Evolutionary conservation across 2,797 vertebrate species (phyloP), one percentile per base, ranked within the genome.

Genomic region (Amniataba percoides): DNA sequence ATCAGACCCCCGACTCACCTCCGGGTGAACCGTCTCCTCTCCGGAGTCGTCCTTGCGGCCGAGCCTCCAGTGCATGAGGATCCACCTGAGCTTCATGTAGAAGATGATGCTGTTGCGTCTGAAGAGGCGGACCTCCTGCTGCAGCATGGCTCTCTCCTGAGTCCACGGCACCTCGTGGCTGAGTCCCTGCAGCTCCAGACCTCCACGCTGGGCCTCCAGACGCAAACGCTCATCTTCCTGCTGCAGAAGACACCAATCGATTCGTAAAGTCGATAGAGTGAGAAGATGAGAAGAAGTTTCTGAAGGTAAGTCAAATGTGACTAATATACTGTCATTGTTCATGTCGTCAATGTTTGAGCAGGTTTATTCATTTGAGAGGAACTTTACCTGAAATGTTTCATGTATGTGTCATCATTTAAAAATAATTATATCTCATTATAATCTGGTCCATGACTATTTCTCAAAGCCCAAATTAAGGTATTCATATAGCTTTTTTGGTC

Each of bases 51-150:
- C 90, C 77, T 92, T 90, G 78, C 93, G 96, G 55, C 96, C 95
- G 45, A 95, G 96, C 81, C 96, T 95, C 97, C 98, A 99, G 84
- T 97, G 97, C 77, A 94, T 96, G 18, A 99, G 96, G 85, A 99
- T 95, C 96, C 97, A 97, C 80, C 97, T 94, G 77, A 99, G 96
- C 91, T 97, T 99, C 90, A 98, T 96, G 63, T 98, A 99, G 78
- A 98, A 93, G 55, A 99, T 94, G 92, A 97, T 94, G 46, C 96
- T 96, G 94, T 97, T 98, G 82, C 98, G 97, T 86, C 96, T 95
- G 93, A 98, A 96, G 87, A 96, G 95, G 12, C 95, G 94, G 51
- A 99, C 92, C 85, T 99, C 97, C 66, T 98, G 97, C 55, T 97
- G 97, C 82, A 99, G 89, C 62, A 94, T 42, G 1, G 85, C 93